These are phyloP conservation scores for pig (Sus scrofa) DNA, from an alignment of 2,113 vertebrate genomes.

Conservation along the genomic window DNA sequence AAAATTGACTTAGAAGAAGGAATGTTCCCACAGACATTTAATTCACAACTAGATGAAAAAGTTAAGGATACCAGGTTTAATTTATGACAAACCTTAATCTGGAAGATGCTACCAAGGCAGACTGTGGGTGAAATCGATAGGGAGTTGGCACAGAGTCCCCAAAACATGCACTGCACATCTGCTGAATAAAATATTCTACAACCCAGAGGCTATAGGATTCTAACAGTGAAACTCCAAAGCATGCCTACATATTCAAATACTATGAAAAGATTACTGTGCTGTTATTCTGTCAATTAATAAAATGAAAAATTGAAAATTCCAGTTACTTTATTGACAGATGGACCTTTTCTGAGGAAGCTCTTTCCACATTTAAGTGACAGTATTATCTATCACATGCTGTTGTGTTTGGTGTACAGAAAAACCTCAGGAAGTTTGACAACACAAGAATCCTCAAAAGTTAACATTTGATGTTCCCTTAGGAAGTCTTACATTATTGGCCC, in stretches of 20 bases:
- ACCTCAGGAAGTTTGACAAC: background rate
- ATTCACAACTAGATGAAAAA: constrained; percentile 59
- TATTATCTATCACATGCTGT: background rate
- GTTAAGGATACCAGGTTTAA: constrained; percentile 10
- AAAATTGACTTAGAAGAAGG: constrained; percentile 50
- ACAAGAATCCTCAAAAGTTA: constrained; percentile 14
- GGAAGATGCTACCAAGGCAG: background rate
- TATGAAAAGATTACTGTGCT: background rate
- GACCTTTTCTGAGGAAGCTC: constrained; percentile 40
- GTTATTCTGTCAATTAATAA: constrained; percentile 45
- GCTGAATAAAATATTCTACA: constrained; percentile 50
- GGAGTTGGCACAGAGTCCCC: background rate
- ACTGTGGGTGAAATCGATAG: constrained; percentile 32
- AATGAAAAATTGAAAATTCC: constrained; percentile 55
- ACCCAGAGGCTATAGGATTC: constrained; percentile 39
- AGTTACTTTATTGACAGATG: constrained; percentile 26
- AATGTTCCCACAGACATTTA: background rate
- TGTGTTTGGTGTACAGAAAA: constrained; percentile 27
- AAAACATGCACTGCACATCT: constrained; percentile 32
- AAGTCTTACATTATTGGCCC: constrained; percentile 17
- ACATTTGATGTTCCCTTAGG: constrained; percentile 5
- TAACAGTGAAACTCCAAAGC: constrained; percentile 35
- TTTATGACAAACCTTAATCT: constrained; percentile 22
- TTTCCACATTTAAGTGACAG: background rate
- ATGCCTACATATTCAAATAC: constrained; percentile 24